Conservation (phyloP, 2,888 invertebrate genomes). For the Pandemis corylana region DNA sequence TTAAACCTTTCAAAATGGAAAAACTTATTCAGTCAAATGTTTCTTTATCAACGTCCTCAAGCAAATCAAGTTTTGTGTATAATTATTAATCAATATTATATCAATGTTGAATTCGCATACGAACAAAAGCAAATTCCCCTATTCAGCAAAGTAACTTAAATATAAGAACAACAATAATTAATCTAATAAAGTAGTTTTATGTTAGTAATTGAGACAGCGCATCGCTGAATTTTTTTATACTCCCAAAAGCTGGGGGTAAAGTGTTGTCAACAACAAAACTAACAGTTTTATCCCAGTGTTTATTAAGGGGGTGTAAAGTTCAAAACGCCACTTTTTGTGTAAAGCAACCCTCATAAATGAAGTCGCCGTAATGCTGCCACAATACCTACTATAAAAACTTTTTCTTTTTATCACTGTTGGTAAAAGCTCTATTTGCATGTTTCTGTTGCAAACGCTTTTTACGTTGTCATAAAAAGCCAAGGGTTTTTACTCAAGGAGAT, state of each 20-base stretch:
- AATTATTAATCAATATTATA: too few relatives aligned
- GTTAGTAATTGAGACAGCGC: neutral
- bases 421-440: conserved; percentile 41
- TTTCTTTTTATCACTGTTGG: conserved; percentile 40
- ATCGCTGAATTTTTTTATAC: neutral
- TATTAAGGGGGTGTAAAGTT: conserved; percentile 31
- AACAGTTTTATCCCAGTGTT: conserved; percentile 23
- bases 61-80: neutral
- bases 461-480: conserved; percentile 32
- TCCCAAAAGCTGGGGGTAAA: neutral
- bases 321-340: conserved; percentile 37
- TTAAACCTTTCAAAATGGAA: too few relatives aligned
- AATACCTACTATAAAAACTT: conserved; percentile 40
- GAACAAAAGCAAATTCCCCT: neutral
- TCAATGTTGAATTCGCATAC: too few relatives aligned
- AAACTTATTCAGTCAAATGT: too few relatives aligned
- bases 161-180: neutral
- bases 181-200: neutral
- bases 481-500: conserved; percentile 31
- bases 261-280: conserved; percentile 29
- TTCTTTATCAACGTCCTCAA: too few relatives aligned
- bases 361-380: conserved; percentile 34
- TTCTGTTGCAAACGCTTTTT: conserved; percentile 38
- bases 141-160: neutral
- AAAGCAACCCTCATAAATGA: conserved; percentile 41